A percentile compares a stretch with the other conserved stretches of the same genome.
Evolutionary conservation across 2,797 vertebrate species (phyloP).

Genomic region (Loriculus beryllinus): DNA sequence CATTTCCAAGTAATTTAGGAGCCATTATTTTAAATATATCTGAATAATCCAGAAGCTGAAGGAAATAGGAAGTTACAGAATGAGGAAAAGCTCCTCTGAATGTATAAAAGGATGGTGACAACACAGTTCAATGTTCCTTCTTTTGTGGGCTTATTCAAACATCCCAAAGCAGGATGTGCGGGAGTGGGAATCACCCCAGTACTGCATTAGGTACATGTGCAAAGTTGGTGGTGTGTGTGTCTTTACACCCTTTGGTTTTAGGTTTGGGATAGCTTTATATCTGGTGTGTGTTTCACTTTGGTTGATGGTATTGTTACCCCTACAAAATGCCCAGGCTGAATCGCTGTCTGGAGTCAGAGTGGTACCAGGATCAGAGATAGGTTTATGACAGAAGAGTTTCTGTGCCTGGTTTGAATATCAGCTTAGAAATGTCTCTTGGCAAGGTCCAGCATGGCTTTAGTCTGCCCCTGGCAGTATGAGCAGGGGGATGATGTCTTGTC

Average conservation of each 20-base stretch:
- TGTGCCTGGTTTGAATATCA: background rate
- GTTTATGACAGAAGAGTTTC: background rate
- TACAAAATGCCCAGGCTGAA: background rate
- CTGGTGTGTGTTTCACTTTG: background rate
- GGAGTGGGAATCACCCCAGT: background rate
- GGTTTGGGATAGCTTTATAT: background rate
- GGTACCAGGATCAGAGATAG: background rate
- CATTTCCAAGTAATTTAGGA: background rate
- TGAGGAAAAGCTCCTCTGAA: background rate
- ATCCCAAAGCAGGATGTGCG: background rate
- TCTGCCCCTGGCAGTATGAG: background rate
- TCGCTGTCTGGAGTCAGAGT: background rate
- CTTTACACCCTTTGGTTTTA: background rate
- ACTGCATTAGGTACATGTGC: background rate
- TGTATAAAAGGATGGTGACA: background rate
- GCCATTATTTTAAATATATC: background rate
- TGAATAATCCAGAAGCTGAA: background rate
- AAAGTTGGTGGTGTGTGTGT: background rate
- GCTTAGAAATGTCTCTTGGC: background rate
- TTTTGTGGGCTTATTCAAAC: background rate
- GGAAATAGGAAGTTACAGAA: background rate
- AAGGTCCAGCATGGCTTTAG: background rate
- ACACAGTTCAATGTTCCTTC: background rate
- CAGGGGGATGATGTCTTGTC: background rate
- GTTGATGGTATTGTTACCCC: background rate